phyloP scores from a whole-genome alignment of 2,888 invertebrate species.

The Adela reaumurella region DNA sequence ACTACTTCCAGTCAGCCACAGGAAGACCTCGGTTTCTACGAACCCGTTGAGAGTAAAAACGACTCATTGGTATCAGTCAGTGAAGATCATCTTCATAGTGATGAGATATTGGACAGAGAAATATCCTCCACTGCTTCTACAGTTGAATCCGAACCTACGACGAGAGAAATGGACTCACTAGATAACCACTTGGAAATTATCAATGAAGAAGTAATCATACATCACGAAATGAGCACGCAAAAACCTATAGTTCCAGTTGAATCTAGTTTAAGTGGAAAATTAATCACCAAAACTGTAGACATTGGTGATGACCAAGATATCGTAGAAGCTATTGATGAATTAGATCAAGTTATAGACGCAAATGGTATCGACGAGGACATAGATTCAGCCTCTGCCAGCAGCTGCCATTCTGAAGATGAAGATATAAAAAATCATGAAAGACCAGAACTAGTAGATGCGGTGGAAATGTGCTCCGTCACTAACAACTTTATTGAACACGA shows the following conservation, averaged over 20 bases:
- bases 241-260: background rate
- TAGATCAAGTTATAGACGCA: background rate
- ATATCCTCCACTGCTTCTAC: background rate
- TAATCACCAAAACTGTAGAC: background rate
- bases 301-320: background rate
- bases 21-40: background rate
- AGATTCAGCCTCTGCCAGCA: background rate
- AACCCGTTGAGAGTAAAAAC: background rate
- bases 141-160: background rate
- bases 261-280: background rate
- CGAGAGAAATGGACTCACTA: background rate
- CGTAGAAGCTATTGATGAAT: background rate
- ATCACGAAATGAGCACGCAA: background rate
- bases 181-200: background rate
- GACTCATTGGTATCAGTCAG: background rate
- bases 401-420: background rate
- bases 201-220: background rate
- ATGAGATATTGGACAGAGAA: background rate
- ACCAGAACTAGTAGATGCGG: slow-evolving; percentile 10
- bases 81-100: background rate
- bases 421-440: background rate
- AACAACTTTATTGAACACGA: slow-evolving; percentile 46
- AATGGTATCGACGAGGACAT: background rate
- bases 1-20: background rate
- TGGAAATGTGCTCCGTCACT: slow-evolving; percentile 26